Evolutionary conservation across 2,888 invertebrate species (phyloP).

Genomic region (Xanthia icteritia): DNA sequence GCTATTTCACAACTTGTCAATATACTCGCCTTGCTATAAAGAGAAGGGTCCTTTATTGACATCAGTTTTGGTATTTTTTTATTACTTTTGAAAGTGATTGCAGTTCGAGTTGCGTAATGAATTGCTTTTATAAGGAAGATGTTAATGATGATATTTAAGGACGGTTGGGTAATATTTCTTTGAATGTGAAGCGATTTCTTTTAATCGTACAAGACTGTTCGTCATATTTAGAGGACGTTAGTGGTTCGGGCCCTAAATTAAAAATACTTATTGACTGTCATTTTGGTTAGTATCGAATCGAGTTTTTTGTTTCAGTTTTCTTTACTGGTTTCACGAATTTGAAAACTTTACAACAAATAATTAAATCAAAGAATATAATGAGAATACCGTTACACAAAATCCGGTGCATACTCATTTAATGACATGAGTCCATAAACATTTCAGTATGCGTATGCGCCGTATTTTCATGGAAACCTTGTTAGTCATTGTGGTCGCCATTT

Average conservation of each 20-base stretch:
- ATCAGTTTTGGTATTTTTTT: conserved; percentile 75
- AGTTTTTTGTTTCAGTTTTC: neutral
- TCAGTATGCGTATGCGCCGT: conserved; percentile 59
- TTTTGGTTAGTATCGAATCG: neutral
- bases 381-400: conserved; percentile 17
- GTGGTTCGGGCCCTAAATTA: neutral
- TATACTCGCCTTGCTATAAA: conserved; percentile 57
- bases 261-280: neutral
- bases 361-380: neutral
- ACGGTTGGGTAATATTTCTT: conserved; percentile 55
- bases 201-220: conserved; percentile 20
- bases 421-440: conserved; percentile 49
- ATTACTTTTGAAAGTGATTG: conserved; percentile 87
- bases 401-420: conserved; percentile 22
- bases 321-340: neutral
- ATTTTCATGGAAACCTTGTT: conserved; percentile 77
- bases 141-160: conserved; percentile 76
- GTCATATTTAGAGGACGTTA: conserved; percentile 19
- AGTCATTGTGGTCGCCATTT: conserved; percentile 75
- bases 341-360: neutral
- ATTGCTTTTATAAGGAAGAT: conserved; percentile 75
- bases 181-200: conserved; percentile 37
- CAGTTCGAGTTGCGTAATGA: conserved; percentile 76
- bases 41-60: conserved; percentile 74
- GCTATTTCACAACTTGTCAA: conserved; percentile 28